Evolutionary conservation across 2,797 vertebrate genomes (phyloP).

Genomic region (Cyprinella venusta): DNA sequence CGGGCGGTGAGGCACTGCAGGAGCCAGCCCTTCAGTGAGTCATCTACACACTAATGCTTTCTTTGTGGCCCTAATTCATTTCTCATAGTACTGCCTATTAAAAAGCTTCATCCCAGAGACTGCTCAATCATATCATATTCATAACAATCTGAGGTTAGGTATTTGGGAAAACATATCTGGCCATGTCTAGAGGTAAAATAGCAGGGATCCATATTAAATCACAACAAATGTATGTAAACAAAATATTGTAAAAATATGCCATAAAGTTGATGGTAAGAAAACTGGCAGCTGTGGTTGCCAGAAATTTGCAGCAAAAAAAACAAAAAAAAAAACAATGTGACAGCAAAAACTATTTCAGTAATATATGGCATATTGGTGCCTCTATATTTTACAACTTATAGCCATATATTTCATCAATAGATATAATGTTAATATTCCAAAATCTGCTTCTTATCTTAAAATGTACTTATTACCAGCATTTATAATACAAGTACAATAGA

Average conservation of each 20-base stretch:
- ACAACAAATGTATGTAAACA: neutral
- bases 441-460: too few species aligned
- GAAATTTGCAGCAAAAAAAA: neutral
- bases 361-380: neutral
- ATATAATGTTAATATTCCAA: too few species aligned
- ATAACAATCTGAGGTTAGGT: neutral
- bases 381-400: neutral
- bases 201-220: neutral
- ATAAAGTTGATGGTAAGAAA: neutral
- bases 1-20: slow-evolving; percentile 93
- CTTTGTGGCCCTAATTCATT: neutral
- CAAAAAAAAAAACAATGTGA: neutral
- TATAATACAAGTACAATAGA: too few species aligned
- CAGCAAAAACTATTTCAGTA: too few species aligned
- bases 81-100: neutral
- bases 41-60: slow-evolving; percentile 12
- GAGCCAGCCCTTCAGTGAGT: slow-evolving; percentile 96
- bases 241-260: neutral
- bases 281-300: neutral
- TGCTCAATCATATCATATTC: neutral
- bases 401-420: neutral
- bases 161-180: neutral
- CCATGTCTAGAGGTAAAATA: neutral
- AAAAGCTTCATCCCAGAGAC: slow-evolving; percentile 4
- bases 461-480: too few species aligned